phyloP scores from a whole-genome alignment of 2,113 vertebrate genomes.

The Eretmochelys imbricata region DNA sequence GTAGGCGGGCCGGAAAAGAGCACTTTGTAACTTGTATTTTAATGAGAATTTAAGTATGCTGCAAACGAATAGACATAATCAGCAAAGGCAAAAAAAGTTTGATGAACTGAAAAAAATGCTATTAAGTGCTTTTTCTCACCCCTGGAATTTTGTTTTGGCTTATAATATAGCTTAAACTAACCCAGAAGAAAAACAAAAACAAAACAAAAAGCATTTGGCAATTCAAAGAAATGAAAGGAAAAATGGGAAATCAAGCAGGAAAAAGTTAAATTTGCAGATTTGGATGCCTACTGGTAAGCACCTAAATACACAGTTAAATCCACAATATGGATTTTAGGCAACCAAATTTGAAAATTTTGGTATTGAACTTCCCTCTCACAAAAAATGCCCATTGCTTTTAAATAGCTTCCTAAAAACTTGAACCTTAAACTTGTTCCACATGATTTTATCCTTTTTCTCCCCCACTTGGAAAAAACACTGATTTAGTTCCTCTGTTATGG shows the following conservation, averaged over 20 bases:
- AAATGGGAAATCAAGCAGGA: background rate
- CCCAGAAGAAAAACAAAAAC: background rate
- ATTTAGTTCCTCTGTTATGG: background rate
- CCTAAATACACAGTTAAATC: background rate
- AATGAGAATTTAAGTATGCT: background rate
- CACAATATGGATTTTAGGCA: background rate
- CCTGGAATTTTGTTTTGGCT: background rate
- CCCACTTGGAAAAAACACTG: background rate
- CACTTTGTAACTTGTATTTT: background rate
- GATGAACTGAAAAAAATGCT: background rate
- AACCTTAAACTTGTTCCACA: background rate
- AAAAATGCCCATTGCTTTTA: background rate
- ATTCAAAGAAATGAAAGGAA: background rate
- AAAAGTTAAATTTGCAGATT: background rate
- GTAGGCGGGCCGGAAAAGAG: background rate
- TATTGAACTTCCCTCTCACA: background rate
- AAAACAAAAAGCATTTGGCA: background rate
- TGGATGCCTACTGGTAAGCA: background rate
- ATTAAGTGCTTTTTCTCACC: background rate
- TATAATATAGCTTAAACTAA: background rate
- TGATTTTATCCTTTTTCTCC: background rate
- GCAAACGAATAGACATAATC: background rate
- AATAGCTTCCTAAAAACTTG: background rate
- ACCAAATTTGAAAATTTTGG: background rate
- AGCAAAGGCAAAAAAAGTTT: background rate